A percentile compares a stretch with the other conserved stretches of the same genome.
Conservation (phyloP, 2,113 vertebrate genomes). For the Brachypteracias leptosomus region DNA sequence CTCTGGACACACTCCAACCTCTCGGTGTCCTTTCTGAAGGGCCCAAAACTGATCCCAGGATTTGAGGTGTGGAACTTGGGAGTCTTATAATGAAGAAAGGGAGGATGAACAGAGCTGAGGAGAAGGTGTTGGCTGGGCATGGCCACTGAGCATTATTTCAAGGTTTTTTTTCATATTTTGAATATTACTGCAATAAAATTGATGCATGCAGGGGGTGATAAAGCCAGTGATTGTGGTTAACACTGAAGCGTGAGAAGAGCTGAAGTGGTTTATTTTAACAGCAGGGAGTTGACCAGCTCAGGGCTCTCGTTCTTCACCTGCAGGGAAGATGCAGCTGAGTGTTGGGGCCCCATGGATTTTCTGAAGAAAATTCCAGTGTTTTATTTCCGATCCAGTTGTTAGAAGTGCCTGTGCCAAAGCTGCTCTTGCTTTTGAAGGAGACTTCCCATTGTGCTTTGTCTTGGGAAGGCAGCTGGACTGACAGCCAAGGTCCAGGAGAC, state of each 20-base stretch:
- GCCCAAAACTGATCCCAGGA: too few relatives aligned
- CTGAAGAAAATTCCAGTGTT: background rate
- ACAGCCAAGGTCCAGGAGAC: background rate
- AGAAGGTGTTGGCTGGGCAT: background rate
- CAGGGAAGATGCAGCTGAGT: fast-evolving
- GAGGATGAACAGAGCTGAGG: background rate
- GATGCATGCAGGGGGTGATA: background rate
- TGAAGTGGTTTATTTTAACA: background rate
- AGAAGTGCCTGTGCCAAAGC: background rate
- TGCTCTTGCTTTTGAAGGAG: background rate
- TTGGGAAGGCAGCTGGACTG: background rate
- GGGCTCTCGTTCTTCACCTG: background rate
- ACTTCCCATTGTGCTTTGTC: background rate
- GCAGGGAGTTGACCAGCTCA: background rate
- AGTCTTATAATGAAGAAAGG: too few relatives aligned
- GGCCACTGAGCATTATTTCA: fast-evolving
- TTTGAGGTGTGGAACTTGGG: background rate
- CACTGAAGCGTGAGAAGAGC: background rate
- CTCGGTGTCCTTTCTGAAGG: too few relatives aligned
- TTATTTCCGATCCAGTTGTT: background rate
- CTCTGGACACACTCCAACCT: too few relatives aligned
- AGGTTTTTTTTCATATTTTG: background rate
- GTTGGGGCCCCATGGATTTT: background rate
- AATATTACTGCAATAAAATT: background rate
- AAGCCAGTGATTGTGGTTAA: background rate